These are phyloP conservation scores for Priocnemis perturbator DNA, from an alignment of 2,888 invertebrate genomes.

Conservation along the genomic window DNA sequence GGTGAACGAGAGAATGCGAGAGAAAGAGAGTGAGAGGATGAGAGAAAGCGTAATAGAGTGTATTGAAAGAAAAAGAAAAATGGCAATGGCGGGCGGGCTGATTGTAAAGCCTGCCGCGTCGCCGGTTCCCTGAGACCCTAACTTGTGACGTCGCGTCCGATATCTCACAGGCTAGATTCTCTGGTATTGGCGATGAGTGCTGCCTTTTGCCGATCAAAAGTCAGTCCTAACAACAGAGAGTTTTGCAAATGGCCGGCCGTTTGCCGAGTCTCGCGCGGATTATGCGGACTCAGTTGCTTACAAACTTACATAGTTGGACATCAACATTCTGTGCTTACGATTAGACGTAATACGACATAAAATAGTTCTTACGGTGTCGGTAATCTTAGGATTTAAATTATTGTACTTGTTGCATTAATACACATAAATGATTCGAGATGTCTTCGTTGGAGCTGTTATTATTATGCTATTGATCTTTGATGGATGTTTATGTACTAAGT, in stretches of 20 bases:
- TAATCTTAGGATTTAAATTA: too few species aligned
- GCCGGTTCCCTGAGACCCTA: constrained; percentile 88
- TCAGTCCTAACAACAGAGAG: constrained; percentile 63
- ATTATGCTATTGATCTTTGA: too few species aligned
- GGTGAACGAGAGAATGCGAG: constrained; percentile 8
- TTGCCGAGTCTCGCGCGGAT: neutral
- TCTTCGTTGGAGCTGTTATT: too few species aligned
- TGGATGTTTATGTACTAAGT: too few species aligned
- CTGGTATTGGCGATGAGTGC: constrained; percentile 81
- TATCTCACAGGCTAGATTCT: constrained; percentile 85
- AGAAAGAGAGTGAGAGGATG: neutral
- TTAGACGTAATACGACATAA: neutral
- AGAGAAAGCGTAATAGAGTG: constrained; percentile 7
- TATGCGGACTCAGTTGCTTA: neutral
- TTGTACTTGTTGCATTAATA: too few species aligned
- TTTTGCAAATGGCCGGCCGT: constrained; percentile 35
- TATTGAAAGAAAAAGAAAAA: constrained; percentile 40
- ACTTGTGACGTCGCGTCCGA: constrained; percentile 82
- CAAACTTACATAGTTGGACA: neutral
- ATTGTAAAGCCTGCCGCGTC: constrained; percentile 76
- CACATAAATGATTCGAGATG: too few species aligned
- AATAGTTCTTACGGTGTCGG: too few species aligned
- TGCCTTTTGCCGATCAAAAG: constrained; percentile 73
- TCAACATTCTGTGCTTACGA: neutral
- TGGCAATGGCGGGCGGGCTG: constrained; percentile 72